Percentiles rank a stretch among this genome's conserved stretches.
Conservation (phyloP, 2,888 invertebrate species). For the Himalopsyche kuldschensis region DNA sequence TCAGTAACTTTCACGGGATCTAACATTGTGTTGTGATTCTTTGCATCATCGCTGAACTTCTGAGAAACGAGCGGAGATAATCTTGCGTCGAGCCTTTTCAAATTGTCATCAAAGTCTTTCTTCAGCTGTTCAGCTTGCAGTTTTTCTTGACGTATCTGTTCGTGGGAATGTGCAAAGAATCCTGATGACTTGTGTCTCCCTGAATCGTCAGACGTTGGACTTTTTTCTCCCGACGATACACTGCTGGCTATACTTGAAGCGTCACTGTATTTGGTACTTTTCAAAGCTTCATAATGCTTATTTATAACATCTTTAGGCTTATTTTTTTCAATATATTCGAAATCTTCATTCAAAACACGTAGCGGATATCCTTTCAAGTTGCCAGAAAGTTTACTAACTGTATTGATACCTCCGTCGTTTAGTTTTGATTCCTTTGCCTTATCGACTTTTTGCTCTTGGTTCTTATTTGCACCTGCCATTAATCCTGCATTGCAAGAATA, state of each 20-base stretch:
- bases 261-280: conserved; percentile 49
- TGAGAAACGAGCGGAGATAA: conserved; percentile 41
- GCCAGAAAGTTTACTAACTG: conserved; percentile 15
- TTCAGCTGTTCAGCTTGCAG: conserved; percentile 56
- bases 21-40: conserved; percentile 44
- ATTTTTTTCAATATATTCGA: conserved; percentile 42
- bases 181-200: conserved; percentile 46
- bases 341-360: conserved; percentile 58
- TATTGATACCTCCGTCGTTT: not conserved
- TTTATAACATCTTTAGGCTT: conserved; percentile 46
- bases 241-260: conserved; percentile 47
- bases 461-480: conserved; percentile 43
- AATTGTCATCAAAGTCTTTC: conserved; percentile 55
- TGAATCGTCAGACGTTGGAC: conserved; percentile 11
- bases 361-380: conserved; percentile 50
- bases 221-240: conserved; percentile 1
- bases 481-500: conserved; percentile 55
- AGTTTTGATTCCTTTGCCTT: not conserved
- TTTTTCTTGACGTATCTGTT: conserved; percentile 68
- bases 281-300: conserved; percentile 51
- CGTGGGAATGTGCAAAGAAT: conserved; percentile 71
- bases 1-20: conserved; percentile 46
- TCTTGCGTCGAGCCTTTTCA: conserved; percentile 50
- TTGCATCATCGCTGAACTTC: conserved; percentile 45
- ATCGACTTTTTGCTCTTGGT: conserved; percentile 6